A percentile compares a stretch with the other conserved stretches of the same genome.
Conservation (phyloP, 2,797 vertebrate genomes). For the Cyclura pinguis region DNA sequence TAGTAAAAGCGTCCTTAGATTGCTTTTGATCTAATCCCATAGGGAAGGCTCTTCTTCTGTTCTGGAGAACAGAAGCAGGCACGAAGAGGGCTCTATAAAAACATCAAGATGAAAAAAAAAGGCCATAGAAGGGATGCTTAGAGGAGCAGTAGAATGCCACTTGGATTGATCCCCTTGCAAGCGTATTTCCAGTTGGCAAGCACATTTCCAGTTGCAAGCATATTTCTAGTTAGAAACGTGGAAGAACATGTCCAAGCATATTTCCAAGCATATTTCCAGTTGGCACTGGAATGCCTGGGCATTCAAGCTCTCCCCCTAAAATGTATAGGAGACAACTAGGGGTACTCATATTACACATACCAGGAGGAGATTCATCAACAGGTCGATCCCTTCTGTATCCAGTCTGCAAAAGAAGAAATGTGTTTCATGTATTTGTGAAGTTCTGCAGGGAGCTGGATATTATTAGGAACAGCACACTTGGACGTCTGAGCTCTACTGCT, state of each 20-base stretch:
- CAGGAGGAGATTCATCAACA: slow-evolving; percentile 87
- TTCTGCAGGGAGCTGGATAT: not conserved
- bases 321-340: not conserved
- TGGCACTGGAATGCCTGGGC: not conserved
- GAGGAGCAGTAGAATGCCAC: too few relatives aligned
- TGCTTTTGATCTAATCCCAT: too few relatives aligned
- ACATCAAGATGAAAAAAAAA: not conserved
- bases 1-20: too few relatives aligned
- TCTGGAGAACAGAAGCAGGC: not conserved
- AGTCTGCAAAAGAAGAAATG: slow-evolving; percentile 79
- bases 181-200: not conserved
- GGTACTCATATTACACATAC: slow-evolving; percentile 74
- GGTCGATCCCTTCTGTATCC: slow-evolving; percentile 92
- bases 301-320: too few relatives aligned
- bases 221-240: not conserved
- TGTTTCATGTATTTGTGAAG: not conserved
- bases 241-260: not conserved
- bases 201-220: not conserved
- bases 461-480: not conserved
- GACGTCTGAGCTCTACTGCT: not conserved
- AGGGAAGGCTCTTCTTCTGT: too few relatives aligned
- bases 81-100: not conserved
- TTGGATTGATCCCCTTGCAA: not conserved
- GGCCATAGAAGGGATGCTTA: not conserved
- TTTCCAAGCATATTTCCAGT: not conserved